Base-by-base conservation (phyloP, 2,888 invertebrate genomes). In the Odontothrips loti region DNA sequence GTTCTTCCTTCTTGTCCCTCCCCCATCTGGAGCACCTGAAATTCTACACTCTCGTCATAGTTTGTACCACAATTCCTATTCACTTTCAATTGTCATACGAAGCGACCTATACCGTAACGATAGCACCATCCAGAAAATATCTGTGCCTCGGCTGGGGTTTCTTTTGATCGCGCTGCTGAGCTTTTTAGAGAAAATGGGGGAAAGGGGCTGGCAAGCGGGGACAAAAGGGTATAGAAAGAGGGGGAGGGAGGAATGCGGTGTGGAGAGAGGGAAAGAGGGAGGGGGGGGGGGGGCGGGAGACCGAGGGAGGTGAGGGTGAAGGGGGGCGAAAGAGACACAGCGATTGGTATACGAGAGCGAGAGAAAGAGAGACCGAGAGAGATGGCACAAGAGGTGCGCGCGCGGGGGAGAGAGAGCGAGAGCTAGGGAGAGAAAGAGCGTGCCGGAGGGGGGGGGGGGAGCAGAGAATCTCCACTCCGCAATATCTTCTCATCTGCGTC, bases 401-500 rank as follows among this genome's bases (percentile, higher is more conserved):
- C 27, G 23, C 1, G 23, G 68, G 27, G 68, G 27, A 27, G 34
- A 43, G 34, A 58, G 58, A 17, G 58, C 6, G 17, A 17, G 58
- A 11, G n/a, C 51, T 51, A 51, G 15, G 51, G 58, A 58, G 17
- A 58, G 58, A 17, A n/a, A 58, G 58, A 58, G 58, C 10, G 6
- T 6, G 34, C 51, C 6, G 17, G 23, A 75, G 68, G 12, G 68
- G 10, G 23, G 68, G 27, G 68, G 27, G 68, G 23, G 68, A 10
- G 68, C 68, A 75, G 68, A 75, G 68, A 75, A 75, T 75, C 68
- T 75, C 68, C 68, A 75, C 68, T 75, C 68, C 68, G 68, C 68
- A 75, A 75, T 75, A 75, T 75, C 68, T 75, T 75, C 68, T 75
- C 68, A 75, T 75, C 68, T 75, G 68, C 68, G 68, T 75, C 68